phyloP scores from a whole-genome alignment of 2,888 invertebrate genomes.

The Unio pictorum region DNA sequence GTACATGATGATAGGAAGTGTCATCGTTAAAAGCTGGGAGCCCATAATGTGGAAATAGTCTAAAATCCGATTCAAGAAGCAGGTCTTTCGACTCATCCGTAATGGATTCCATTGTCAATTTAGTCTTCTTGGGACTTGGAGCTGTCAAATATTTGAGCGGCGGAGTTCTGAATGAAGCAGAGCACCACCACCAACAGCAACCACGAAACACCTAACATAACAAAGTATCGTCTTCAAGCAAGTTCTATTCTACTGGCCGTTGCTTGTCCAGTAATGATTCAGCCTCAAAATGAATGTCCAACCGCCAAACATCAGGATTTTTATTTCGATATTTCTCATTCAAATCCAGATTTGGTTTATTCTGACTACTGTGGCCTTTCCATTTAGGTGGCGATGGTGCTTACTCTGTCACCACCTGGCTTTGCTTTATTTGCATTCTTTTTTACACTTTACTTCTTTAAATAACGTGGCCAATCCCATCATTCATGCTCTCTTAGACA shows the following conservation, averaged over 20 bases:
- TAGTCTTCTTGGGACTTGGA: too few relatives aligned
- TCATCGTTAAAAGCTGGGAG: conserved; percentile 28
- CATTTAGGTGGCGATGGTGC: conserved; percentile 9
- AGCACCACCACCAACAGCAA: neutral
- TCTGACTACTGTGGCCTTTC: conserved; percentile 21
- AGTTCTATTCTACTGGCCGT: conserved; percentile 4
- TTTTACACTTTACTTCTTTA: conserved; percentile 22
- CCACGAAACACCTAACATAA: conserved; percentile 17
- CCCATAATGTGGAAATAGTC: too few relatives aligned
- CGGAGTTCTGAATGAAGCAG: too few relatives aligned
- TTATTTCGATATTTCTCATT: conserved; percentile 23
- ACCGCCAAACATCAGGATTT: conserved; percentile 26
- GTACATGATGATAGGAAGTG: conserved; percentile 32
- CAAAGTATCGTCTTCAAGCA: conserved; percentile 18
- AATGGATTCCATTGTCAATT: too few relatives aligned
- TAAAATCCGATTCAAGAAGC: too few relatives aligned
- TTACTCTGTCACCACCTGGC: conserved; percentile 8
- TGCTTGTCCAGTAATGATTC: conserved; percentile 7
- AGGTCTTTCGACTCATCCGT: too few relatives aligned
- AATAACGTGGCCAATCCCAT: conserved; percentile 27
- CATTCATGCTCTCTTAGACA: conserved; percentile 19
- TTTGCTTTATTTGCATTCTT: conserved; percentile 19
- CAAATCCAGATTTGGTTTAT: conserved; percentile 28
- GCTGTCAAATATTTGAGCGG: too few relatives aligned
- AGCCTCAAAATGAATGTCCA: conserved; percentile 17